Evolutionary conservation across 2,888 invertebrate species (phyloP).

Genomic region (Liposcelis brunnea): DNA sequence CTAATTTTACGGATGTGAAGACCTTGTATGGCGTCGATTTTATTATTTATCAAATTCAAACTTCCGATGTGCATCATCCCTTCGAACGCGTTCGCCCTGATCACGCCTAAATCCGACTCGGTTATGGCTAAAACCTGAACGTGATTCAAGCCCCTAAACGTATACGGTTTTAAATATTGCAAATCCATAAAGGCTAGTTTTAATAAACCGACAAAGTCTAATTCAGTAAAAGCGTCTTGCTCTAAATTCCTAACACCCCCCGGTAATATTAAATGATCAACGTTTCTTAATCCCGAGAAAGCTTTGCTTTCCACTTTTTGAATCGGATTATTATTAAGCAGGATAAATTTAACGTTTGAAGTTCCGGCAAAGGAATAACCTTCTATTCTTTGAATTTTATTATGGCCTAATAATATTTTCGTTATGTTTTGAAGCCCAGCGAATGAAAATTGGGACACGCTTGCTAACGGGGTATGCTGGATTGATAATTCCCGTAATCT

Average conservation of each 20-base stretch:
- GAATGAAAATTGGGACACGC: slow-evolving; percentile 68
- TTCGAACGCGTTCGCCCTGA: slow-evolving; percentile 56
- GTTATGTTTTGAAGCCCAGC: slow-evolving; percentile 67
- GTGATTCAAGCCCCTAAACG: slow-evolving; percentile 59
- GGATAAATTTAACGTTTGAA: slow-evolving; percentile 61
- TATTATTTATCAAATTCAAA: slow-evolving; percentile 65
- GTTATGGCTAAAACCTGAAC: slow-evolving; percentile 59
- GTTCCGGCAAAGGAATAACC: slow-evolving; percentile 77
- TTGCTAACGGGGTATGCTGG: slow-evolving; percentile 66
- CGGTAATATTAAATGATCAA: slow-evolving; percentile 67
- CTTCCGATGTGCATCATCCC: slow-evolving; percentile 53
- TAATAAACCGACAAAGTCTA: slow-evolving; percentile 64
- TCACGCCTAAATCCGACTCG: slow-evolving; percentile 63
- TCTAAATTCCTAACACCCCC: slow-evolving; percentile 60
- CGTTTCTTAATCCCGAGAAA: slow-evolving; percentile 67
- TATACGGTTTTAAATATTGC: slow-evolving; percentile 45
- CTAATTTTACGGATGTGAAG: slow-evolving; percentile 52
- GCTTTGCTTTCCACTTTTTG: slow-evolving; percentile 64
- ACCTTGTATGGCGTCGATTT: slow-evolving; percentile 65
- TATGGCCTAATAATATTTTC: slow-evolving; percentile 48
- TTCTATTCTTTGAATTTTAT: slow-evolving; percentile 45
- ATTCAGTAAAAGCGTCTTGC: slow-evolving; percentile 61
- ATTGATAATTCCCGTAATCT: slow-evolving; percentile 64
- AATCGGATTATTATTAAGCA: slow-evolving; percentile 70
- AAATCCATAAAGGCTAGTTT: slow-evolving; percentile 75